Base-by-base conservation (phyloP, 2,888 invertebrate species). In the Cryptus viduatorius region DNA sequence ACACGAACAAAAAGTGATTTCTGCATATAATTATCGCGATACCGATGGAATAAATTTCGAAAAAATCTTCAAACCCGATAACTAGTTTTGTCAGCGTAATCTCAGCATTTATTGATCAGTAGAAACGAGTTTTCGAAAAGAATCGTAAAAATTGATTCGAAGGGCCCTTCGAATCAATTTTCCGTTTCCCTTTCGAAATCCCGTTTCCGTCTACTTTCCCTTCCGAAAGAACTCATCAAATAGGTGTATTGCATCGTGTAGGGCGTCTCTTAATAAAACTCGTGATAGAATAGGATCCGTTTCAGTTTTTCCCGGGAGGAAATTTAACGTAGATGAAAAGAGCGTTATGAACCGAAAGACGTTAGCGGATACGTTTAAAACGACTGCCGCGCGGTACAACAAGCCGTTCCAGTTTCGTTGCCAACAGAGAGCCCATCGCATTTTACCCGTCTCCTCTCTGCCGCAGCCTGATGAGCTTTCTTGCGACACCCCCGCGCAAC, bases 391-490 rank as follows among this genome's bases (percentile, higher is more conserved):
- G 69, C 29, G 61, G 61, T 31, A 31, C 37, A 75, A 69, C 44
- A 53, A 37, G 71, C 71, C 48, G 77, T 76, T 79, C 61, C 76
- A 72, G 79, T 85, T 85, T 19, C 79, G 67, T 68, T 72, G 76
- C 82, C 85, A 31, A 5, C 61, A 59, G 79, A 77, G 84, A 72
- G 76, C 67, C 79, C 82, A 79, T 82, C 71, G 73, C 72, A 68
- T 72, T 82, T 79, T 85, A 82, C 78, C 83, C 85, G 71, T 84
- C 73, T 82, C 79, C 72, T 87, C 61, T 29, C 69, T 61, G 61
- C 68, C 65, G 69, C 29, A 59, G 81, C 50, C 77, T 90, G 89
- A 90, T 89, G 90, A 90, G 88, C 89, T 88, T 91, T 90, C 87
- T 90, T 90, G 88, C 84, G 72, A 82, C 77, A 69, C 81, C 65